Base-by-base conservation (phyloP, 2,888 invertebrate species). In the Scaptomyza tumidula region DNA sequence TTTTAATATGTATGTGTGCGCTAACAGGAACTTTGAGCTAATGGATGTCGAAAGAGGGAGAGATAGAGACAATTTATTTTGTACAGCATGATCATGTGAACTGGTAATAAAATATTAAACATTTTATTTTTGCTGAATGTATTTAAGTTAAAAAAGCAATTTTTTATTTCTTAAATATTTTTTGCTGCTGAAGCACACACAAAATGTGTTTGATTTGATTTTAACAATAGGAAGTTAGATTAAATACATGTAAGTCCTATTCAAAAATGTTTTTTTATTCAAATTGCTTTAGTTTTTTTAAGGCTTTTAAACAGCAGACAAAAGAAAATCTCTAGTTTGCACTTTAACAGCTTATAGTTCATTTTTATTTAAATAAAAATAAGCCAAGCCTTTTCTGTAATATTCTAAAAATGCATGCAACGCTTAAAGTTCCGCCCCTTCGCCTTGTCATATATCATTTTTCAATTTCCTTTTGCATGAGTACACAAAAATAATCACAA, bases 381-480 rank as follows among this genome's bases (percentile, higher is more conserved):
- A 37, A 7, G 9, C 5, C 0, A 16, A 35, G 9, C 16, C 9
- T 33, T 10, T 58, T n/a, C n/a, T 41, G 19, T 11, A 39, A 56
- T 49, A 41, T 67, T 9, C 11, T 19, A 13, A 19, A 44, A 44
- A 55, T 55, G 31, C 50, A 54, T 46, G 33, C 13, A 48, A 33
- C 27, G 35, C 29, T 35, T 35, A 29, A 13, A n/a, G 14, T 29
- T 19, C 43, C 50, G 33, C 31, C 50, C 49, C 57, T 16, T 11
- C 27, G 45, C 61, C 46, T 44, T 24, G n/a, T 67, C 78, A 24
- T 75, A 63, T 67, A 75, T 77, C 75, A 79, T 66, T 71, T 77
- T 79, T 59, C 63, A 75, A 79, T 79, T 79, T 77, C 79, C 76
- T 33, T 16, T 58, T 56, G 41, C 35, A 43, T 58, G 44, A 39